Evolutionary conservation across 2,797 vertebrate species (phyloP).

Genomic region (Sebastes itinus): DNA sequence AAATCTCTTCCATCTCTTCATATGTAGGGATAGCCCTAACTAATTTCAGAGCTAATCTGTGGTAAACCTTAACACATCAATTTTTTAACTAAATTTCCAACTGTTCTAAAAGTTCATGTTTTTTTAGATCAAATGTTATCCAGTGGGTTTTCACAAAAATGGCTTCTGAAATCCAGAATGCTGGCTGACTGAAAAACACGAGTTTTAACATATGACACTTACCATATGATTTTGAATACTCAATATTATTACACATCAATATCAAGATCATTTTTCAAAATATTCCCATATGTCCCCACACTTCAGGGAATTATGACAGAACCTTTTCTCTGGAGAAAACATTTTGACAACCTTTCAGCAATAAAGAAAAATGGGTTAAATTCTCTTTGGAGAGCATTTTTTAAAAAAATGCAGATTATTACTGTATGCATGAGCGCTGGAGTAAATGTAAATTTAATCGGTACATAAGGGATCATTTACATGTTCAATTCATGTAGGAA

Average conservation of each 20-base stretch:
- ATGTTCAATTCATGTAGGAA: neutral
- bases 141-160: neutral
- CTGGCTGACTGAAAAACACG: neutral
- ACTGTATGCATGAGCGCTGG: neutral
- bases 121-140: neutral
- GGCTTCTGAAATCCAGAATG: neutral
- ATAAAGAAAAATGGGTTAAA: neutral
- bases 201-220: neutral
- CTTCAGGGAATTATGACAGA: neutral
- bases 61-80: neutral
- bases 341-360: neutral
- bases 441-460: slow-evolving; percentile 31
- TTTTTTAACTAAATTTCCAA: neutral
- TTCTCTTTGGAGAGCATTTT: neutral
- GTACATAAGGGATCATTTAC: slow-evolving; percentile 10
- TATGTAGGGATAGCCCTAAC: neutral
- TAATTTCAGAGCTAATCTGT: neutral
- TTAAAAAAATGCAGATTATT: neutral
- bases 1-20: neutral
- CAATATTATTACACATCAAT: neutral
- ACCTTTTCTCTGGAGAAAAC: neutral
- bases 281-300: neutral
- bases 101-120: neutral
- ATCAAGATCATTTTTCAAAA: neutral
- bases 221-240: neutral